Percentiles rank a stretch among this genome's conserved stretches.
Evolutionary conservation across 2,113 vertebrate genomes (phyloP).

Genomic region (Eulemur macaco): DNA sequence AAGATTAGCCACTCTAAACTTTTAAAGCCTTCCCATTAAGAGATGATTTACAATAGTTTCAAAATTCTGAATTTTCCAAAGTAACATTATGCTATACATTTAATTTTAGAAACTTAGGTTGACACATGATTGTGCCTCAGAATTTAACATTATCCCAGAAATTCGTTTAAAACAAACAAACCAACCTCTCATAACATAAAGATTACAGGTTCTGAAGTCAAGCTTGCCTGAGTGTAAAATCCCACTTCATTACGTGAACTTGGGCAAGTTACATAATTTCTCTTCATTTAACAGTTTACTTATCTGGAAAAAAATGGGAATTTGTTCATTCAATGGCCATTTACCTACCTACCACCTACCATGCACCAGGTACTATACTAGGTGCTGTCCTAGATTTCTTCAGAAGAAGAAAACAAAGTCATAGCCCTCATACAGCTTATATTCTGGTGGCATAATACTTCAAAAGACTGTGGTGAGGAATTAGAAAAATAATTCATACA

Average conservation of each 20-base stretch:
- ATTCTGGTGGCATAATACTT: background rate
- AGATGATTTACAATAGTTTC: background rate
- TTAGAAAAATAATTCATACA: background rate
- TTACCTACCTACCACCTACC: background rate
- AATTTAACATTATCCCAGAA: background rate
- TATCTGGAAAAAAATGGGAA: background rate
- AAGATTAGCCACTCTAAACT: background rate
- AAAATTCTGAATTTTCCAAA: slow-evolving; percentile 37
- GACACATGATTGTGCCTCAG: background rate
- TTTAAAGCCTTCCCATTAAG: background rate
- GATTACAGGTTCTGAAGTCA: background rate
- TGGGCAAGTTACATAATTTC: background rate
- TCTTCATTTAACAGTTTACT: background rate
- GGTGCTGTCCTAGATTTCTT: background rate
- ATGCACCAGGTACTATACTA: background rate
- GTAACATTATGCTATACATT: background rate
- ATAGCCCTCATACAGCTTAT: background rate
- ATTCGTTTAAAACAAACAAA: background rate
- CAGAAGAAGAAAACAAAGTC: background rate
- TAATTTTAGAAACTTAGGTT: slow-evolving; percentile 11
- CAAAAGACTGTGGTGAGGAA: background rate
- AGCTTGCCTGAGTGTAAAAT: background rate
- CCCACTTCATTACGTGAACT: background rate
- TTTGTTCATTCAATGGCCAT: background rate
- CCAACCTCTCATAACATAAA: background rate